phyloP scores from a whole-genome alignment of 2,113 vertebrate species.

The Otolemur garnettii region DNA sequence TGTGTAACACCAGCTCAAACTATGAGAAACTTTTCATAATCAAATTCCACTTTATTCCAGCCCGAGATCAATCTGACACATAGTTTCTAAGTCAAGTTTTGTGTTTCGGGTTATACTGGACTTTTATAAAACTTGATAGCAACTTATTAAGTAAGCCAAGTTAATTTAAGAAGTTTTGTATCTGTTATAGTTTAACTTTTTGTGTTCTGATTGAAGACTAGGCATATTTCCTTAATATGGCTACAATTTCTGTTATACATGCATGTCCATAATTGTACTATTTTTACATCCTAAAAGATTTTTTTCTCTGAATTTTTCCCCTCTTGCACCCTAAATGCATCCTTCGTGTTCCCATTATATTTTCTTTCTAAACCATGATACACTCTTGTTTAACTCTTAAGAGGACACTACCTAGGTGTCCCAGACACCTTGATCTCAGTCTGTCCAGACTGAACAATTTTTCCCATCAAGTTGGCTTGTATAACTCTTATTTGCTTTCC shows the following conservation, averaged over 20 bases:
- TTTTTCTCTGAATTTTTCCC: background rate
- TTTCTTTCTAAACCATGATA: background rate
- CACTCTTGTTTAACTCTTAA: background rate
- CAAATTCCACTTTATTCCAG: background rate
- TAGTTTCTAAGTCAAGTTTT: conserved; percentile 28
- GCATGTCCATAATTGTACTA: background rate
- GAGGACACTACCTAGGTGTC: background rate
- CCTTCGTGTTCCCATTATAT: background rate
- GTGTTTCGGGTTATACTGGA: background rate
- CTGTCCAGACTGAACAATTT: background rate
- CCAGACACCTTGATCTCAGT: background rate
- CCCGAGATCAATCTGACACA: background rate
- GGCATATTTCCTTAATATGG: background rate
- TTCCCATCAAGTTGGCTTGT: background rate
- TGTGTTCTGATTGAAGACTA: background rate
- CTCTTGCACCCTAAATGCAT: background rate
- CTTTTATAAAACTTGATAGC: conserved; percentile 1
- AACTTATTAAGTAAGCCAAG: background rate
- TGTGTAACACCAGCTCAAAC: background rate
- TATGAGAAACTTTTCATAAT: background rate
- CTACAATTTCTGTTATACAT: background rate
- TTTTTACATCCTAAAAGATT: background rate
- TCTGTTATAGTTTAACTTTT: conserved; percentile 28
- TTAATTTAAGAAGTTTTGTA: background rate
- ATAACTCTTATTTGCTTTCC: background rate